Evolutionary conservation across 2,113 vertebrate genomes (phyloP), one percentile per base, ranked within the genome.

Genomic region (Nesoenas mayeri): DNA sequence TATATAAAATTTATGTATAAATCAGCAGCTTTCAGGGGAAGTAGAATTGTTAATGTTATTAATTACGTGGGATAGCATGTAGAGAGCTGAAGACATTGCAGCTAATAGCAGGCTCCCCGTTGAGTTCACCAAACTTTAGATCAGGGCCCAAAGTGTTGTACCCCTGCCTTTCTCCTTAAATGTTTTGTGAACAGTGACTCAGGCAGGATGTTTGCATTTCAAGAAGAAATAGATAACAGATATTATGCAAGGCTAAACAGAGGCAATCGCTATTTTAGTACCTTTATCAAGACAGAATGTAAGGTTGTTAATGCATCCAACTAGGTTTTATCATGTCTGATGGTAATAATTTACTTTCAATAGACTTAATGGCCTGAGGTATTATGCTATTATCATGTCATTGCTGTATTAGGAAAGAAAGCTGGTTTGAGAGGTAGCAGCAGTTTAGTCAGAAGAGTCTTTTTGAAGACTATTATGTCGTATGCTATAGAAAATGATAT

Each of bases 371-470:
- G 88, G 91, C 48, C 90, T 84, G 48, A 88, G 70, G 53, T 95
- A 83, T 96, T 88, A 90, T 77, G 81, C 83, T 89, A 94, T 97
- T 96, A 97, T 84, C 85, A 73, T 89, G 90, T 97, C 95, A 95
- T 38, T 28, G 50, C n/a, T 75, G 36, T 89, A 66, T 77, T 40
- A 81, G 81, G 77, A 66, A 71, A 85, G 72, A 95, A 51, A 42
- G 36, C 12, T 79, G 67, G 50, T 79, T 81, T 88, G 72, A 95
- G 61, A 69, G 84, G 65, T 86, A 58, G 75, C 53, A 94, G 77
- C 26, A 15, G 72, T 79, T 85, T 56, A 62, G 60, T 54, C 66
- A 62, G 61, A 92, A 53, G 50, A 79, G 74, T 48, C 95, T 72
- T 74, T 72, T 42, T 9, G 32, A 89, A 91, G 42, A 54, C 12